Evolutionary conservation across 2,113 vertebrate species (phyloP), one percentile per base, ranked within the genome.

Genomic region (Calyptomena viridis): DNA sequence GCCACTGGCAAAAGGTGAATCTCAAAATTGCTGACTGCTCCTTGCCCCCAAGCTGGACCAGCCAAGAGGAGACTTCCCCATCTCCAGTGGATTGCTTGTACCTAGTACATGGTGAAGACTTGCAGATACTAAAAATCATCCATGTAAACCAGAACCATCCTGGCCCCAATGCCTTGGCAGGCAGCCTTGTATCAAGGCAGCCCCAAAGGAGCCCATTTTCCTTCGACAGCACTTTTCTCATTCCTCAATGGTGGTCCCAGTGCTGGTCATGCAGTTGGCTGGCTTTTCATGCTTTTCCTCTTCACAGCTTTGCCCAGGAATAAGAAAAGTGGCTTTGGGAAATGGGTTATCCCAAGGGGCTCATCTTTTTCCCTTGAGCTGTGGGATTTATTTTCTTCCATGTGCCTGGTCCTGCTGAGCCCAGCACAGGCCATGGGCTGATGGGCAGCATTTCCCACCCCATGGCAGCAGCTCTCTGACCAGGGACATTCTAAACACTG

Each of bases 161-260:
- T 0, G 0, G 25, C 42, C 31, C 24, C 0, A 0, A 7, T 1
- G 30, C 25, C 39, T 5, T 0, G 6, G 47, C 82, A 42, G 50
- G 56, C 56, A 78, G 82, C 52, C 49, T 58, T 22, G 4, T 6
- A 2, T 5, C 17, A 5, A 58, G 33, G 19, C 47, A 55, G 66
- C 10, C 76, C 63, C 50, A 33, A 10, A 66, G 35, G 46, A 89
- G 40, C 44, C 59, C 0, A 0, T 28, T 83, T 21, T 37, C 53
- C 63, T 64, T 42, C 14, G 27, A 20, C 33, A 12, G 8, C 10
- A 10, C 2, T 76, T 39, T 63, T 10, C 64, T 31, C 23, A 17
- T 42, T 52, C 35, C 35, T 40, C 7, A 3, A 0, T 19, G n/a
- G 24, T 3, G 4, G 28, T 6, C 56, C 11, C 0, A 8, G 40